phyloP scores from a whole-genome alignment of 2,113 vertebrate genomes.

The Urocolius indicus region DNA sequence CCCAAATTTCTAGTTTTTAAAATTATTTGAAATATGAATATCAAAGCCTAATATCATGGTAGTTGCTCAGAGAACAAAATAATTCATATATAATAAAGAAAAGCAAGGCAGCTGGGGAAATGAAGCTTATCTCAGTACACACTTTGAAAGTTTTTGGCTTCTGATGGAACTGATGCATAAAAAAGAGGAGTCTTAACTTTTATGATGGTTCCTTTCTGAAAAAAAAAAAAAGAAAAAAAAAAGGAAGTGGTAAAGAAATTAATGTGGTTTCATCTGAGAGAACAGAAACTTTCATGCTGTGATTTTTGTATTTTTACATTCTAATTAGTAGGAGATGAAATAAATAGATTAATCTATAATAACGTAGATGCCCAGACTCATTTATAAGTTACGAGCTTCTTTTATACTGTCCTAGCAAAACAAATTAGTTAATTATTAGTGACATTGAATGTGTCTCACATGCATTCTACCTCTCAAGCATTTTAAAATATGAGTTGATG shows the following conservation, averaged over 20 bases:
- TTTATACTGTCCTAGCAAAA: not conserved
- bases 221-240: not conserved
- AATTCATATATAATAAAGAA: slow-evolving; percentile 1
- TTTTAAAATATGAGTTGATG: not conserved
- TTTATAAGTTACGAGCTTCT: not conserved
- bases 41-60: not conserved
- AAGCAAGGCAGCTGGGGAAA: not conserved
- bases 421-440: not conserved
- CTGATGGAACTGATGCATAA: not conserved
- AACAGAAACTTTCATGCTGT: not conserved
- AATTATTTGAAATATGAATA: not conserved
- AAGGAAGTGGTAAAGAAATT: not conserved
- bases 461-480: not conserved
- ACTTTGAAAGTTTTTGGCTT: not conserved
- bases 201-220: not conserved
- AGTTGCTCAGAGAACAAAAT: not conserved
- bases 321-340: not conserved
- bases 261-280: not conserved
- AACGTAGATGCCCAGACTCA: not conserved
- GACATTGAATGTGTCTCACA: not conserved
- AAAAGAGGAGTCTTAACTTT: not conserved
- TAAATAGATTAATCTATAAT: not conserved
- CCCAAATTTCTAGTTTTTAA: not conserved
- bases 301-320: not conserved
- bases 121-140: not conserved